A percentile compares a stretch with the other conserved stretches of the same genome.
These are phyloP conservation scores for Aradophagus sp. DNA, from an alignment of 1,140 invertebrate species.

Conservation along the genomic window DNA sequence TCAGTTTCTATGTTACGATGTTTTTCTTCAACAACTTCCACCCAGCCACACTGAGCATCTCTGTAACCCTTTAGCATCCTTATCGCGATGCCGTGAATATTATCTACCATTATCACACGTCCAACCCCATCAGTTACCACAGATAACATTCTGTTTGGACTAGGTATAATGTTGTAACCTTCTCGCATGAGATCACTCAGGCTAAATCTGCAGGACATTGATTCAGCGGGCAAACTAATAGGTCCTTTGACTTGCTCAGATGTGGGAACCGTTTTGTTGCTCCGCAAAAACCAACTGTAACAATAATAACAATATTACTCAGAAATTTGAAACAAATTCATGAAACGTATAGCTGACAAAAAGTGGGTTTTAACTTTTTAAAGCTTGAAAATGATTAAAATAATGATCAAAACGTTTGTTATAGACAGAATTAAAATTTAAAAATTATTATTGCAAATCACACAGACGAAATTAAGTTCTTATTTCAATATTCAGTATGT, in stretches of 20 bases:
- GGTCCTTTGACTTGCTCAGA: constrained; percentile 68
- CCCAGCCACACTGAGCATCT: constrained; percentile 93
- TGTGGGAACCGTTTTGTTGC: constrained; percentile 64
- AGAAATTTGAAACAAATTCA: no score
- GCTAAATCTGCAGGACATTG: constrained; percentile 84
- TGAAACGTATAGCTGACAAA: no score
- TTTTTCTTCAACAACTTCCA: constrained; percentile 84
- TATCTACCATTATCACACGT: constrained; percentile 89
- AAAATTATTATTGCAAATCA: no score
- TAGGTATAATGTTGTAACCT: constrained; percentile 83
- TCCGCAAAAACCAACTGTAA: constrained; percentile 76
- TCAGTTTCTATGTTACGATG: constrained; percentile 62
- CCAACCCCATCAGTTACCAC: constrained; percentile 90
- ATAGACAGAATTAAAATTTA: constrained; percentile 2
- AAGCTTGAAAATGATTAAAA: no score
- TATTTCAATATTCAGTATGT: no score
- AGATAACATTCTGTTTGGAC: constrained; percentile 86
- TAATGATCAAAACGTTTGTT: no score
- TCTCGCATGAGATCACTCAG: constrained; percentile 87
- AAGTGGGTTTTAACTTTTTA: no score
- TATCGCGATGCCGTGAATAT: constrained; percentile 84
- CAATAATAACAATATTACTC: no score
- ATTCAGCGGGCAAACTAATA: constrained; percentile 77
- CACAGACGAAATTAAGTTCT: no score
- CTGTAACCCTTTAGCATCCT: constrained; percentile 96